A percentile compares a stretch with the other conserved stretches of the same genome.
Evolutionary conservation across 2,888 invertebrate genomes (phyloP).

Genomic region (Alviniconcha strummeri): DNA sequence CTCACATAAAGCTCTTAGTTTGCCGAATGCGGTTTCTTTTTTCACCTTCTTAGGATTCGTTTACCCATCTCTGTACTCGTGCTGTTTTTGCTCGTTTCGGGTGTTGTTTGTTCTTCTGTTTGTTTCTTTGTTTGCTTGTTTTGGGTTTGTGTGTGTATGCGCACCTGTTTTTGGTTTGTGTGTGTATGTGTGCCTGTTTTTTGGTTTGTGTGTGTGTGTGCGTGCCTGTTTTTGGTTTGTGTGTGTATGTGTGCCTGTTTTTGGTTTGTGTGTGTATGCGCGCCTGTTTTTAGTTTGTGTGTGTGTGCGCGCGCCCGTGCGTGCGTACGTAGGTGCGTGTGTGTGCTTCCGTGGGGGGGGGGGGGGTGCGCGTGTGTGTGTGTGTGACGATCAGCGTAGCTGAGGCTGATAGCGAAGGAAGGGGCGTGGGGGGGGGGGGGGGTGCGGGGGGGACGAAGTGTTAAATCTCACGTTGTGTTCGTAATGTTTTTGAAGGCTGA

Average conservation of each 20-base stretch:
- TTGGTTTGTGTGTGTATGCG: background rate
- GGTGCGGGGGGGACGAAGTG: no score
- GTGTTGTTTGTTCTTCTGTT: background rate
- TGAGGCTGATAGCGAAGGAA: no score
- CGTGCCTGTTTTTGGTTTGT: no score
- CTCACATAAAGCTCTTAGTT: no score
- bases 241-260: background rate
- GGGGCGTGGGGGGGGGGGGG: no score
- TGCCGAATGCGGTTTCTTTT: no score
- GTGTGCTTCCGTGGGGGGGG: background rate
- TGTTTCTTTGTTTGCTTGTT: background rate
- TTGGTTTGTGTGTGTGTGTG: background rate
- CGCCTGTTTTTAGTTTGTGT: background rate
- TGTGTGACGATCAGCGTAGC: no score
- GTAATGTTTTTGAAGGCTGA: no score
- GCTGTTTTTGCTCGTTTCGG: no score
- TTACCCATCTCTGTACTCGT: no score
- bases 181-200: background rate
- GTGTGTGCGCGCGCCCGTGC: background rate
- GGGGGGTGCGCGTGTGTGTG: constrained; percentile 18
- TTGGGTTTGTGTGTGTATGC: background rate
- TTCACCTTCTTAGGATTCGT: no score
- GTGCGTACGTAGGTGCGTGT: background rate
- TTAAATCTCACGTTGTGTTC: no score
- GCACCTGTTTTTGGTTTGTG: background rate